Base-by-base conservation (phyloP, 1,140 invertebrate species). In the Saccostrea glomerata region DNA sequence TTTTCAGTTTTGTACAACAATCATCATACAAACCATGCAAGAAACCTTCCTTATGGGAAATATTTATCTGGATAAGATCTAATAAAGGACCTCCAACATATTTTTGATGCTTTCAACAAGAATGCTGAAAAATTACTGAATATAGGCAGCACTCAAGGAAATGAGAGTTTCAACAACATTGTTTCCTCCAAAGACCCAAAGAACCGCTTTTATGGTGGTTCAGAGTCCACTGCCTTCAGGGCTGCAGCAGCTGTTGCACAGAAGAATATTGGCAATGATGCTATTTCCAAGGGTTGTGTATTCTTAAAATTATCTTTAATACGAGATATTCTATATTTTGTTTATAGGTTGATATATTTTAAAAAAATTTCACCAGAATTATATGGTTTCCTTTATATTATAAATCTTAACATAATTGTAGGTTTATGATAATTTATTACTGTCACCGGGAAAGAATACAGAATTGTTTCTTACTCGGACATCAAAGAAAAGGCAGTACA, bases 161-260 rank as follows among this genome's bases (percentile, higher is more conserved):
- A 83, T 15, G 87, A 84, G 23, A 66, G 82, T n/a, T 88, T 88
- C 17, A 88, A 85, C 63, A 84, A 88, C 60, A 88, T 84, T 47
- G 17, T 85, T n/a, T 15, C 83, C 4, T 25, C 84, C n/a, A 85
- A 88, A 36, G 40, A 56, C 11, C 87, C 87, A 20, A 88, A 88
- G 66, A 66, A 82, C 12, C 25, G 17, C 17, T 30, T 82, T 20
- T 82, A 36, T 47, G 25, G 30, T 15, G 77, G 77, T 40, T 82
- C 0, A 1, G 77, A 82, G 40, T 40, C 30, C 40, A 82, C 30
- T 7, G 25, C 77, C 9, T 36, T 82, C 30, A 82, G 77, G 30
- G 77, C 40, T n/a, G 23, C 77, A 30, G 77, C 77, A 40, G 25
- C 23, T 40, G 7, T 82, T 36, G 20, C 30, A 36, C 77, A 82